phyloP scores from a whole-genome alignment of 2,113 vertebrate species.

The Phylloscopus whistleri region DNA sequence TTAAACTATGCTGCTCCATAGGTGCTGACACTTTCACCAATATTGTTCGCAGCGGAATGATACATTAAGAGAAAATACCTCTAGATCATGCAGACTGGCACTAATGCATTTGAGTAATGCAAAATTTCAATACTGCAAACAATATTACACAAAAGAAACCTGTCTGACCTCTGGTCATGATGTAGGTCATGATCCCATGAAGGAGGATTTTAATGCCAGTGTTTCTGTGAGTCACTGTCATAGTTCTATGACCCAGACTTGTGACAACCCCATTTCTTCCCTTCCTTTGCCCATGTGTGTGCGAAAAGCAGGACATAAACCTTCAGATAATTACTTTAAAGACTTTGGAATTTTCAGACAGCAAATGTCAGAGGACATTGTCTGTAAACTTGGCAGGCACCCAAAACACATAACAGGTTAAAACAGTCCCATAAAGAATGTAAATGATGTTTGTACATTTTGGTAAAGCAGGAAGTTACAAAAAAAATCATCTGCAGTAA shows the following conservation, averaged over 20 bases:
- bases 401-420: not conserved
- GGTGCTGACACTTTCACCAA: not conserved
- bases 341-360: not conserved
- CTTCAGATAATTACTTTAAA: not conserved
- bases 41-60: not conserved
- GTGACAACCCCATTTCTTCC: not conserved
- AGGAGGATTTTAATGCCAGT: not conserved
- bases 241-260: not conserved
- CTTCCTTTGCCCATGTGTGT: not conserved
- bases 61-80: not conserved
- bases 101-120: not conserved
- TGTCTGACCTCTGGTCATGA: not conserved
- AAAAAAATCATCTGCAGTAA: not conserved
- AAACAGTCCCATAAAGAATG: not conserved
- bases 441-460: not conserved
- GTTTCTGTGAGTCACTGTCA: not conserved
- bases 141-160: not conserved
- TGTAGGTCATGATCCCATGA: not conserved
- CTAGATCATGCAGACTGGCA: not conserved
- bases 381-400: not conserved
- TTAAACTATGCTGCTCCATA: not conserved
- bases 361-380: not conserved
- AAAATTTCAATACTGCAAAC: not conserved
- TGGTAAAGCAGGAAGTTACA: not conserved
- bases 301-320: not conserved